Evolutionary conservation across 2,797 vertebrate genomes (phyloP).

Genomic region (Chelonia mydas): DNA sequence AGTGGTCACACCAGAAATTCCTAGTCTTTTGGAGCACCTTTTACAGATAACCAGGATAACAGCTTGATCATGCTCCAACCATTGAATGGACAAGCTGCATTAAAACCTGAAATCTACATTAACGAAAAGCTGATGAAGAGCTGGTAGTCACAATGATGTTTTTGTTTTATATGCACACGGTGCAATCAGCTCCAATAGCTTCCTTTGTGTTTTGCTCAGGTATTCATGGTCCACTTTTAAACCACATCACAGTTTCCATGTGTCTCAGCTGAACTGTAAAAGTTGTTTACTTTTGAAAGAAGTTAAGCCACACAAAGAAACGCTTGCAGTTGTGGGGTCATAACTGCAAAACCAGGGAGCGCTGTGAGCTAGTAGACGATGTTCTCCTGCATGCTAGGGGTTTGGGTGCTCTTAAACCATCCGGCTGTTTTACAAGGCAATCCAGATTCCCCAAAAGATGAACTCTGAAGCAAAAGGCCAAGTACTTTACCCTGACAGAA

Average conservation of each 20-base stretch:
- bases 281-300: background rate
- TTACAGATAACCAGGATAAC: background rate
- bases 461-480: background rate
- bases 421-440: background rate
- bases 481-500: background rate
- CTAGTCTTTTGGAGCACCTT: background rate
- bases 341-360: background rate
- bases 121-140: background rate
- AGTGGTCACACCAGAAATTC: background rate
- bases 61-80: background rate
- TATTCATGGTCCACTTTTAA: background rate
- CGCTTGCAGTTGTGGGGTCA: background rate
- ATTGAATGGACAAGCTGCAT: background rate
- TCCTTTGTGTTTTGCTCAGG: background rate
- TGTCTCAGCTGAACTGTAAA: rapidly evolving
- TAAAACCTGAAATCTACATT: rapidly evolving
- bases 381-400: background rate
- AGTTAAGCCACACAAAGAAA: rapidly evolving
- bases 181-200: background rate
- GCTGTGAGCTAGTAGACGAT: background rate
- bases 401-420: background rate
- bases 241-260: rapidly evolving
- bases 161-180: background rate
- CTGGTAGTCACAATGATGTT: background rate
- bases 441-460: background rate